Evolutionary conservation across 2,113 vertebrate species (phyloP).

Genomic region (Notechis scutatus): DNA sequence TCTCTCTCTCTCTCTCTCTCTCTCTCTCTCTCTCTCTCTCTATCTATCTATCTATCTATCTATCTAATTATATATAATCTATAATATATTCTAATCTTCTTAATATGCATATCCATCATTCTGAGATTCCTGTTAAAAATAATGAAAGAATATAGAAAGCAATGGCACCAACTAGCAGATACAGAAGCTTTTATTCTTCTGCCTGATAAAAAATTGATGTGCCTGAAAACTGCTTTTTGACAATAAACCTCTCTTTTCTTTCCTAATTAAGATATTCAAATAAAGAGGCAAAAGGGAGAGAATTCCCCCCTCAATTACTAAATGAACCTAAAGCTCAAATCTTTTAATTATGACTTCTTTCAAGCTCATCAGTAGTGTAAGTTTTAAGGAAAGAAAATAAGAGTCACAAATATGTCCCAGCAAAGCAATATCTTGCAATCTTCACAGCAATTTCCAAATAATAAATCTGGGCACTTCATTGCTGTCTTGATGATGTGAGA

Average conservation of each 20-base stretch:
- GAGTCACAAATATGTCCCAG: not conserved
- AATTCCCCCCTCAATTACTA: constrained; percentile 38
- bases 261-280: constrained; percentile 40
- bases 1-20: too few species aligned
- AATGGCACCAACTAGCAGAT: not conserved
- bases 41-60: too few species aligned
- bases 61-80: too few species aligned
- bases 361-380: constrained; percentile 34
- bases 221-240: constrained; percentile 37
- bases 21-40: too few species aligned
- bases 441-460: not conserved
- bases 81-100: not conserved
- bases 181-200: constrained; percentile 3
- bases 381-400: constrained; percentile 14
- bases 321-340: constrained; percentile 38
- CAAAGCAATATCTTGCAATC: not conserved
- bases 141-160: not conserved
- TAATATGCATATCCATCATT: not conserved
- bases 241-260: constrained; percentile 34
- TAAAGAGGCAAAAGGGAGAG: constrained; percentile 39
- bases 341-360: constrained; percentile 25
- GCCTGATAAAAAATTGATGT: not conserved
- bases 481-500: not conserved
- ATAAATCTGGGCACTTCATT: not conserved
- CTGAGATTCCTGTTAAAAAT: not conserved